Conservation (phyloP, 2,113 vertebrate genomes). For the Micronycteris hirsuta region DNA sequence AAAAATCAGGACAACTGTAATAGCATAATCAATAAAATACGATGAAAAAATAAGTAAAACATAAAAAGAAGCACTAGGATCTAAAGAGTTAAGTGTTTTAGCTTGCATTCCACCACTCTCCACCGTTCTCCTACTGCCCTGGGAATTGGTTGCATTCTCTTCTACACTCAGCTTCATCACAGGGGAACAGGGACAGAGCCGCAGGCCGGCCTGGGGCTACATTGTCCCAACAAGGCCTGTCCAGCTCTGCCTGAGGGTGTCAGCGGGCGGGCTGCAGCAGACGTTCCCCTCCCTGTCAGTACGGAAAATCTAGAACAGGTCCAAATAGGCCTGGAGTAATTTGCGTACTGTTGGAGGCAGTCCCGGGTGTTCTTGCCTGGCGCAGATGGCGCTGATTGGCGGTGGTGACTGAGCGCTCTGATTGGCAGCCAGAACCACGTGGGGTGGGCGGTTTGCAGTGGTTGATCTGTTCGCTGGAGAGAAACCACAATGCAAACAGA, state of each 20-base stretch:
- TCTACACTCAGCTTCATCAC: too few species aligned
- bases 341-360: not conserved
- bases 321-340: too few species aligned
- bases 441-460: too few species aligned
- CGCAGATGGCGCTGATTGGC: fast-evolving
- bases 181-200: too few species aligned
- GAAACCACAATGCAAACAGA: not conserved
- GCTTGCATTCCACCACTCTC: not conserved
- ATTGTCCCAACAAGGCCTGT: not conserved
- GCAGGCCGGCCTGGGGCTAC: not conserved
- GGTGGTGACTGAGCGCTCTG: too few species aligned
- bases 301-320: not conserved
- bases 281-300: too few species aligned
- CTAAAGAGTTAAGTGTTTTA: not conserved
- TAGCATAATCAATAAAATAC: too few species aligned
- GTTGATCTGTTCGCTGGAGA: too few species aligned
- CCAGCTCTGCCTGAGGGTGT: not conserved
- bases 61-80: too few species aligned
- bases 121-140: not conserved
- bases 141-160: not conserved
- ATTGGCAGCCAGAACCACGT: too few species aligned
- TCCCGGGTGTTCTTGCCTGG: not conserved
- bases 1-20: too few species aligned
- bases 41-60: too few species aligned
- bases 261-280: not conserved